Conservation (phyloP, 2,797 vertebrate genomes). For the Podargus strigoides region DNA sequence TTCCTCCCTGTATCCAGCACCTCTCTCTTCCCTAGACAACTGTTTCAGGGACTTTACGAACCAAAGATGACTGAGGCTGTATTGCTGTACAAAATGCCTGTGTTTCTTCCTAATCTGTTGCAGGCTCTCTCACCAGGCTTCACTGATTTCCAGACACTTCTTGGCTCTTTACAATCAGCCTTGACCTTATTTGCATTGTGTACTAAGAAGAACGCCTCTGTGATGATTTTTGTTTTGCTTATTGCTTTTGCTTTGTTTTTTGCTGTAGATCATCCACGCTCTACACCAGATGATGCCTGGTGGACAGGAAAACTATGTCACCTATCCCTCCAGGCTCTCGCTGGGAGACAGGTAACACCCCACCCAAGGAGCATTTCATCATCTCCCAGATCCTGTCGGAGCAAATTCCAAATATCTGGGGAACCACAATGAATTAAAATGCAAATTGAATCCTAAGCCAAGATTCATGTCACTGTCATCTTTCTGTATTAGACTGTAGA, state of each 20-base stretch:
- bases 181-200: not conserved
- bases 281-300: not conserved
- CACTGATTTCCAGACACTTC: not conserved
- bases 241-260: not conserved
- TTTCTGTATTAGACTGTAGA: conserved; percentile 17
- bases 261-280: not conserved
- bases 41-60: not conserved
- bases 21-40: not conserved
- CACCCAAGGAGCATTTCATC: not conserved
- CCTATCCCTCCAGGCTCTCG: not conserved
- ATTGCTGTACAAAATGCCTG: not conserved
- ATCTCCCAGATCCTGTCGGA: not conserved
- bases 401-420: conserved; percentile 31
- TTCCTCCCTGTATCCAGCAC: not conserved
- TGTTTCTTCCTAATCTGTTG: not conserved
- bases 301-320: conserved; percentile 10
- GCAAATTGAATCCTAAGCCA: conserved; percentile 30
- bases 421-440: conserved; percentile 34
- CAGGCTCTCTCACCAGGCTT: not conserved
- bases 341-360: not conserved
- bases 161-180: not conserved
- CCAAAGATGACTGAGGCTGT: not conserved
- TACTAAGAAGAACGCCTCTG: not conserved
- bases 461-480: conserved; percentile 41
- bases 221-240: not conserved